Evolutionary conservation across 1,140 invertebrate genomes (phyloP), one percentile per base, ranked within the genome.

Genomic region (Gerris buenoi): DNA sequence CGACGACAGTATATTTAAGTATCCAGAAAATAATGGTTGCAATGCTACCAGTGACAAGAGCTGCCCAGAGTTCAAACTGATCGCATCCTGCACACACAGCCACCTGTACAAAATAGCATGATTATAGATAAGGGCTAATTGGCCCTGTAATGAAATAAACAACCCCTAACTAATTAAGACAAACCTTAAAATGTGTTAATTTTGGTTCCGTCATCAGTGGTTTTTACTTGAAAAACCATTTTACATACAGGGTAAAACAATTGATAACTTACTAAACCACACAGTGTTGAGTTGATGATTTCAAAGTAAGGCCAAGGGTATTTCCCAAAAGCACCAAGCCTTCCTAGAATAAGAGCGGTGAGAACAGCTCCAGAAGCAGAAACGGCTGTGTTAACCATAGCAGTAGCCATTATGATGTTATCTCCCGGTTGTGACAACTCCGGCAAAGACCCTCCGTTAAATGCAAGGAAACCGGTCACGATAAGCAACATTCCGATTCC

Each of bases 401-500:
- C 76, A 3, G 74, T 60, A 23, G 79, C 76, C 2, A 83, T 75
- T 1, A 74, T 72, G 0, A 69, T 71, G 0, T 79, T 78, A 67
- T 81, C 80, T 3, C 81, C 81, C 0, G 70, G 71, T 5, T 75
- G 68, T 14, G 76, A 75, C 33, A 85, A 81, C 66, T 75, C 72
- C 0, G 77, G 76, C 64, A 77, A 75, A 1, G 81, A 82, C 0
- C 81, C 83, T 3, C 81, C 83, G 71, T 85, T 85, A 75, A 85
- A 85, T 0, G 82, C 81, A 33, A 85, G 72, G 73, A 85, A 84
- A 0, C 83, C 83, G 66, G 83, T 80, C 65, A 83, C 75, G 2
- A 85, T 75, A 63, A 85, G 79, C 71, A 85, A 78, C 0, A 80
- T 82, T 15, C 83, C 83, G 25, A 84, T 70, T 33, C 81, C 81